Conservation (phyloP, 2,113 vertebrate genomes). For the Antechinus stuartii region DNA sequence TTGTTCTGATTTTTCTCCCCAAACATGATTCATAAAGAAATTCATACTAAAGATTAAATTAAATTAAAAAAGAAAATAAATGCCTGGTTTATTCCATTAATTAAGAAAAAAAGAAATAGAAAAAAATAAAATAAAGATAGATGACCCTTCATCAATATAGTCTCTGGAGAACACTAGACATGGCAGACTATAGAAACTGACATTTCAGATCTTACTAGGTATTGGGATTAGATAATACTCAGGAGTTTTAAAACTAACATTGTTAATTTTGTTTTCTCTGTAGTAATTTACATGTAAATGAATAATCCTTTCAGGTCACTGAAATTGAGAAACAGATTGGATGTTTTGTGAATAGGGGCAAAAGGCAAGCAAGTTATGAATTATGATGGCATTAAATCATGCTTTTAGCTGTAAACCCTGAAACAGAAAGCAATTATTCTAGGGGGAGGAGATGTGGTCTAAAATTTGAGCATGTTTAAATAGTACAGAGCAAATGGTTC, state of each 20-base stretch:
- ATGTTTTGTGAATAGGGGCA: neutral
- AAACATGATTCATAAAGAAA: no score
- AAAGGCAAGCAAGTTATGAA: neutral
- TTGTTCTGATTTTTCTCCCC: no score
- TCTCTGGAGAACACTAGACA: neutral
- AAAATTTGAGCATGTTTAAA: neutral
- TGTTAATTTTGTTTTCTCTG: neutral
- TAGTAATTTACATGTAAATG: neutral
- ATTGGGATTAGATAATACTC: neutral
- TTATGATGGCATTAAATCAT: neutral
- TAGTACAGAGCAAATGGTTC: neutral
- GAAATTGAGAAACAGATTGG: neutral
- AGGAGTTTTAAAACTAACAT: neutral
- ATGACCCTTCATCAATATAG: neutral
- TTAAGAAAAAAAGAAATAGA: no score
- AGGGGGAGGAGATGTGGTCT: neutral
- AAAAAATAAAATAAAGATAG: no score
- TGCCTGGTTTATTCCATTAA: no score
- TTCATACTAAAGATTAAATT: no score
- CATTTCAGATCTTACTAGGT: neutral
- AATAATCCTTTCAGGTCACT: neutral
- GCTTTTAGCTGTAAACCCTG: neutral
- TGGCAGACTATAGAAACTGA: neutral
- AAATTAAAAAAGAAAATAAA: neutral
- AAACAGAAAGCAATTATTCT: neutral